phyloP scores from a whole-genome alignment of 2,113 vertebrate genomes.

The Bubo scandiacus region DNA sequence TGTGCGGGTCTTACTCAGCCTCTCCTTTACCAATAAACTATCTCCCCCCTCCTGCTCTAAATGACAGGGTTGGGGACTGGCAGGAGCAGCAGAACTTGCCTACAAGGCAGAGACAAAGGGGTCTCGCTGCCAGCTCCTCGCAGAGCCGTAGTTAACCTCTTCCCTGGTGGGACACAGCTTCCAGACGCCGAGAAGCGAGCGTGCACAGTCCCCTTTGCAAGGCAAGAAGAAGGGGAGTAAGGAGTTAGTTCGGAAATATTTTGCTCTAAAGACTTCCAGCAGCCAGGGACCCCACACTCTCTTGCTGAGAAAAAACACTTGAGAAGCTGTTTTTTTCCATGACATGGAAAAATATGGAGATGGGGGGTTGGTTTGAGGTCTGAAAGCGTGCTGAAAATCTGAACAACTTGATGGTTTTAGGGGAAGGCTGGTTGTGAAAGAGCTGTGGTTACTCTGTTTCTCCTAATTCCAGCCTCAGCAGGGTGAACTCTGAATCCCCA shows the following conservation, averaged over 20 bases:
- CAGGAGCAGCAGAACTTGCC: neutral
- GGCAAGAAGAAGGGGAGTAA: neutral
- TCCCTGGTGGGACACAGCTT: neutral
- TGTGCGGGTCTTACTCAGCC: neutral
- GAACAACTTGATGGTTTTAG: accelerated
- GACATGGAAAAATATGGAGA: neutral
- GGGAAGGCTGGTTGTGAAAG: neutral
- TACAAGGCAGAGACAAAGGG: conserved; percentile 20
- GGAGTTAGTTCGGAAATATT: neutral
- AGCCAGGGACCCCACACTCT: neutral
- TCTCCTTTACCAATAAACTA: neutral
- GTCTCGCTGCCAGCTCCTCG: neutral
- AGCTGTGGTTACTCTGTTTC: neutral
- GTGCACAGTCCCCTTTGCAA: neutral
- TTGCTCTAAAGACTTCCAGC: neutral
- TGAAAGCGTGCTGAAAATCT: neutral
- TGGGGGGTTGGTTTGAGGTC: neutral
- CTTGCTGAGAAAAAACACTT: neutral
- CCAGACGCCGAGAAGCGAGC: accelerated
- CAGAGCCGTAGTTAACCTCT: neutral
- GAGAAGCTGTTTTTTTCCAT: neutral
- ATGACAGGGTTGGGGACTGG: neutral
- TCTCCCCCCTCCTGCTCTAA: neutral
- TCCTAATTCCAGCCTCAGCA: neutral
- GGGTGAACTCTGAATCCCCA: neutral